These are phyloP conservation scores for Tupaia chinensis DNA, from an alignment of 2,113 vertebrate genomes.

Conservation along the genomic window DNA sequence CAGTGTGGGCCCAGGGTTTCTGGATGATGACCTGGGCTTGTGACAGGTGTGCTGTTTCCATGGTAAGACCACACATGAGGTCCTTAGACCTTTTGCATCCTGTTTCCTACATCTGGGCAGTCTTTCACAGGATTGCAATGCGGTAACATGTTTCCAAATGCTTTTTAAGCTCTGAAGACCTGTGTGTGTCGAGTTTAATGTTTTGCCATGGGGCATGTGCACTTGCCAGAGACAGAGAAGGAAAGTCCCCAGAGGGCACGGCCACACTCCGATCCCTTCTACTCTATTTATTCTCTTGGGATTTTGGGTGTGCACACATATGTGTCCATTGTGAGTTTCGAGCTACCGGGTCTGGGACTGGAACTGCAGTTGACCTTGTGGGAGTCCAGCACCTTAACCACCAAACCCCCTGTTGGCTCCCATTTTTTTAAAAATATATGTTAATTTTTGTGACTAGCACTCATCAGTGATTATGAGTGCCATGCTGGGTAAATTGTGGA, in stretches of 20 bases:
- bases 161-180: neutral
- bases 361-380: too few relatives aligned
- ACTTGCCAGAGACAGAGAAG: too few relatives aligned
- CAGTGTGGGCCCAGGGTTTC: neutral
- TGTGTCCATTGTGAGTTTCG: too few relatives aligned
- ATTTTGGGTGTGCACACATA: too few relatives aligned
- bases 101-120: constrained; percentile 36
- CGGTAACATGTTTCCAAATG: neutral
- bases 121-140: neutral
- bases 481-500: neutral
- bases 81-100: neutral
- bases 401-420: too few relatives aligned
- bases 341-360: too few relatives aligned
- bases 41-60: neutral
- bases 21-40: neutral
- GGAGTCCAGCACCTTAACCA: too few relatives aligned
- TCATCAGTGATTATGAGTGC: neutral
- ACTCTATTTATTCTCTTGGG: too few relatives aligned
- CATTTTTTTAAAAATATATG: neutral
- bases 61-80: neutral
- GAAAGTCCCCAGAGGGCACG: too few relatives aligned
- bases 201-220: too few relatives aligned
- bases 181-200: neutral
- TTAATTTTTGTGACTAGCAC: neutral
- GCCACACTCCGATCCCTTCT: too few relatives aligned